These are phyloP conservation scores for Busseola fusca DNA, from an alignment of 2,888 invertebrate genomes.

Conservation along the genomic window DNA sequence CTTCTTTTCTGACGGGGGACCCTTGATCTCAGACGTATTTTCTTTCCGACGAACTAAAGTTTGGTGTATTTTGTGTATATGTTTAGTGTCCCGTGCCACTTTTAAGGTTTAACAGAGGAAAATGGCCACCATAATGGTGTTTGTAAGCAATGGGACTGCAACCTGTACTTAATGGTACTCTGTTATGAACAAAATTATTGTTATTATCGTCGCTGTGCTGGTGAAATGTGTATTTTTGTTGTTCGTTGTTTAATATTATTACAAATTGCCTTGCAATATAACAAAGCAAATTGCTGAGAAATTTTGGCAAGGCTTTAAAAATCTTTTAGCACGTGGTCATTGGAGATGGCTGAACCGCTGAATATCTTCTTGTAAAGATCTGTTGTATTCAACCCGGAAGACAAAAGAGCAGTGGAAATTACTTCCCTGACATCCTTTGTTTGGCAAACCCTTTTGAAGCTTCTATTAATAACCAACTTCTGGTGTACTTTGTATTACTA, in stretches of 20 bases:
- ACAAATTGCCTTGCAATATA: neutral
- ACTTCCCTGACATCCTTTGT: constrained; percentile 31
- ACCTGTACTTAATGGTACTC: constrained; percentile 45
- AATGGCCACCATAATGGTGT: constrained; percentile 37
- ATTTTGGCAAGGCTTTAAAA: neutral
- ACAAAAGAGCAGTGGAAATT: constrained; percentile 45
- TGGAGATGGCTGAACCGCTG: neutral
- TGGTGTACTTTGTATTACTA: constrained; percentile 23
- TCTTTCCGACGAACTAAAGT: constrained; percentile 4
- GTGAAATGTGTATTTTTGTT: constrained; percentile 24
- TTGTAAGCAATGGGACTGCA: constrained; percentile 38
- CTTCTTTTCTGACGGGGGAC: neutral
- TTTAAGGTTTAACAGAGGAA: constrained; percentile 43
- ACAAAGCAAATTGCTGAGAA: neutral
- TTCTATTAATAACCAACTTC: constrained; percentile 32
- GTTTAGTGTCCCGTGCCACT: constrained; percentile 27
- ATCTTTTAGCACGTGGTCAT: neutral
- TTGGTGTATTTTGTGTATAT: constrained; percentile 12
- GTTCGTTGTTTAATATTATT: constrained; percentile 16
- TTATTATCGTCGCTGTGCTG: constrained; percentile 24
- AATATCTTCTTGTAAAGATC: constrained; percentile 3
- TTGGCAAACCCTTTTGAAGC: constrained; percentile 28
- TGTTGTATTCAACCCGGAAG: constrained; percentile 21
- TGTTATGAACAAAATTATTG: constrained; percentile 42
- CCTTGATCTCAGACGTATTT: neutral